Percentiles rank a stretch among this genome's conserved stretches.
These are phyloP conservation scores for Cyprinodon diabolis DNA, from an alignment of 2,797 vertebrate species.

Conservation along the genomic window DNA sequence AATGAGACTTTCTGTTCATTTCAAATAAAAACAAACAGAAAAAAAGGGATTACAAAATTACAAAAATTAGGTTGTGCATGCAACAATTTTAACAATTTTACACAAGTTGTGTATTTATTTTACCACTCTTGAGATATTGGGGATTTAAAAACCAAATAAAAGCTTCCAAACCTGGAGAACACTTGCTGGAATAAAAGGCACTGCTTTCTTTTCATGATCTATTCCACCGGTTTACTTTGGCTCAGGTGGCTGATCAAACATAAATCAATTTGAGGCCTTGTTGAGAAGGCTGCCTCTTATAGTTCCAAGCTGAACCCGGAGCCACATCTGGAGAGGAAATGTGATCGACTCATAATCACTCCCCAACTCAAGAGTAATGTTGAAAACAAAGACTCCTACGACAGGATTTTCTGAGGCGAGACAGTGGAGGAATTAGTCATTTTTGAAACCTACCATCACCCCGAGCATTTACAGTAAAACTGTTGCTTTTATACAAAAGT, in stretches of 20 bases:
- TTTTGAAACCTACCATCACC: not conserved
- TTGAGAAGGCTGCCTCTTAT: conserved; percentile 31
- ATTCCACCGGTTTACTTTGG: conserved; percentile 30
- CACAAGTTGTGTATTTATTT: not conserved
- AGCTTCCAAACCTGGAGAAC: not conserved
- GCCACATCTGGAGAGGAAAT: conserved; percentile 34
- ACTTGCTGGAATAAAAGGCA: not conserved
- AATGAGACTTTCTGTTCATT: conserved; percentile 1
- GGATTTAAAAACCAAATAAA: not conserved
- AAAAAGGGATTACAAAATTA: not conserved
- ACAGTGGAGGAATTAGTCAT: conserved; percentile 8
- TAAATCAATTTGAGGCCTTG: conserved; percentile 34
- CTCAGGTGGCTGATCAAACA: conserved; percentile 32
- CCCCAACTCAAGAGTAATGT: conserved; percentile 25
- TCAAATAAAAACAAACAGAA: not conserved
- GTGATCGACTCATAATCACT: conserved; percentile 27
- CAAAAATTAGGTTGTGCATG: not conserved
- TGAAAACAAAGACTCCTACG: conserved; percentile 6
- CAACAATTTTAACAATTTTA: not conserved
- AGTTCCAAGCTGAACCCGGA: not conserved
- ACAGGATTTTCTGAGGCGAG: conserved; percentile 7
- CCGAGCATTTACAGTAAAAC: not conserved
- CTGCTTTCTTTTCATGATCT: conserved; percentile 3
- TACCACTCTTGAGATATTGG: not conserved
- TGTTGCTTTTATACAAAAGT: not conserved